Percentiles rank a stretch among this genome's conserved stretches.
Conservation (phyloP, 2,888 invertebrate species). For the Acrobasis consociella region DNA sequence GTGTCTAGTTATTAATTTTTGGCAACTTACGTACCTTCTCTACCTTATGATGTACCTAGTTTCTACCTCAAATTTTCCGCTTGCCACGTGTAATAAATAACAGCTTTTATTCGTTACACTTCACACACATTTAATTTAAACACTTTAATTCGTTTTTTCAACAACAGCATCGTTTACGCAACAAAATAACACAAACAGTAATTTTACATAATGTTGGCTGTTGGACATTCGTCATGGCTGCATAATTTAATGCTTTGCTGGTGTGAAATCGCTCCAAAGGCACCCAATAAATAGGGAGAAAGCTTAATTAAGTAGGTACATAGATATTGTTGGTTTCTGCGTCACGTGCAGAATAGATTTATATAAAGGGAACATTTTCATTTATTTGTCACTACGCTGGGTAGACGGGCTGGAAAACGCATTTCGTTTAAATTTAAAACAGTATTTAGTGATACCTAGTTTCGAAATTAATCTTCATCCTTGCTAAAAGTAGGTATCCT, state of each 20-base stretch:
- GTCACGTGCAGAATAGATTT: no score
- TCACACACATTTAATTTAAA: slow-evolving; percentile 5
- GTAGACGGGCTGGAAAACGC: no score
- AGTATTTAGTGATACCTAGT: no score
- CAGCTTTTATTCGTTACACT: not conserved
- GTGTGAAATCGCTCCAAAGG: slow-evolving; percentile 3
- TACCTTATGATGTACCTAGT: not conserved
- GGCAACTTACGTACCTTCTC: no score
- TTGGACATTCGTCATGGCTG: slow-evolving; percentile 10
- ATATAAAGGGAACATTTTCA: no score
- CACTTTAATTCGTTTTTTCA: not conserved
- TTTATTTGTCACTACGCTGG: no score
- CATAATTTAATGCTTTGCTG: slow-evolving; percentile 11
- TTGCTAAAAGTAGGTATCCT: no score
- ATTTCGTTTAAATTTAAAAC: no score
- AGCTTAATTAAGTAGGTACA: not conserved
- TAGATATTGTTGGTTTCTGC: no score
- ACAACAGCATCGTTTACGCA: slow-evolving; percentile 12
- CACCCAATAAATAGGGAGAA: not conserved
- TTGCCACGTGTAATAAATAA: not conserved
- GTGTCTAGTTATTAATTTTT: no score
- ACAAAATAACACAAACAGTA: slow-evolving; percentile 14
- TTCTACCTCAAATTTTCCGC: not conserved
- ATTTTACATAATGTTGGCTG: slow-evolving; percentile 18
- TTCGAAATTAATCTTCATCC: no score